Conservation (phyloP, 2,888 invertebrate genomes). For the Ptilodon capucinus region DNA sequence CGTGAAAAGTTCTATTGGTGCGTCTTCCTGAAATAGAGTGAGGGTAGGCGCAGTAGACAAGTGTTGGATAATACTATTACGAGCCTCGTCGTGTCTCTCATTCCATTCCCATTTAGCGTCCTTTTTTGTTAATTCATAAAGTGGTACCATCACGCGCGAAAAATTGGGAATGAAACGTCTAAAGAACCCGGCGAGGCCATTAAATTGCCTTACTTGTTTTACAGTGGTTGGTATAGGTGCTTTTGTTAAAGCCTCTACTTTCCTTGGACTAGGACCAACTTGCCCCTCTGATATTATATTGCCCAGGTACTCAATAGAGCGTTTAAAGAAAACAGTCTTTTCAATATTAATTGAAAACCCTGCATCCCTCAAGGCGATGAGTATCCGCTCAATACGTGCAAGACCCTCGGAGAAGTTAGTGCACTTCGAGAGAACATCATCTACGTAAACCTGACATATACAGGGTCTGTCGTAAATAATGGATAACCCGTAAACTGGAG, state of each 20-base stretch:
- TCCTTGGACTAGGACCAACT: constrained; percentile 32
- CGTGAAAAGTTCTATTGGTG: constrained; percentile 3
- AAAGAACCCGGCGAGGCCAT: constrained; percentile 22
- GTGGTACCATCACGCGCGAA: constrained; percentile 18
- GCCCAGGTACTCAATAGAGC: constrained; percentile 32
- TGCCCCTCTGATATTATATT: constrained; percentile 28
- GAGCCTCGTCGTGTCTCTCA: constrained; percentile 20
- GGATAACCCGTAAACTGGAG: too few relatives aligned
- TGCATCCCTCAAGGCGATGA: constrained; percentile 22
- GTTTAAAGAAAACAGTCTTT: constrained; percentile 30
- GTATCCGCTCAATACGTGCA: constrained; percentile 16
- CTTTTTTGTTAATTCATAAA: constrained; percentile 25
- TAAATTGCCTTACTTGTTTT: constrained; percentile 25
- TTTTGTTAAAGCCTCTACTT: constrained; percentile 32
- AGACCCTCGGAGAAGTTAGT: constrained; percentile 18
- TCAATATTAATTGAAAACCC: constrained; percentile 38
- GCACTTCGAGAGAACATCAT: constrained; percentile 34
- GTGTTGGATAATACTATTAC: constrained; percentile 1
- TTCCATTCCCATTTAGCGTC: constrained; percentile 22
- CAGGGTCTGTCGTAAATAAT: too few relatives aligned
- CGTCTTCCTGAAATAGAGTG: constrained; percentile 7
- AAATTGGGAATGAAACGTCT: constrained; percentile 24
- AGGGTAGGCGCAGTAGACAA: constrained; percentile 4
- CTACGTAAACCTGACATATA: constrained; percentile 34
- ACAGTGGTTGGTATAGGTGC: constrained; percentile 28